Conservation (phyloP, 2,797 vertebrate genomes). For the Pelodytes ibericus region DNA sequence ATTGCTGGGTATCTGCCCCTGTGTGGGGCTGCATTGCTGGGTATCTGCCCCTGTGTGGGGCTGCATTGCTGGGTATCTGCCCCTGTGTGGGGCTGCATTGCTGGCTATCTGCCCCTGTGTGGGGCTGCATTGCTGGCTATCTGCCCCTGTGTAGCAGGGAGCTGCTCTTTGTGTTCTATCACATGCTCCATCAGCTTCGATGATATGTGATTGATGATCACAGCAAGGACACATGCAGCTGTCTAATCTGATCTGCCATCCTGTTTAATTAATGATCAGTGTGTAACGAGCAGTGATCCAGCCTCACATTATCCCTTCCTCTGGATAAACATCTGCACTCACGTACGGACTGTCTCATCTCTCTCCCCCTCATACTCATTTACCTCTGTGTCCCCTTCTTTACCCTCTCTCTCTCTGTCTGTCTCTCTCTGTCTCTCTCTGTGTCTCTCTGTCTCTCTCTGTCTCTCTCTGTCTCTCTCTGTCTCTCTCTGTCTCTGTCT, state of each 20-base stretch:
- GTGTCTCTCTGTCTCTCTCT: too few species aligned
- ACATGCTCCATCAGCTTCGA: neutral
- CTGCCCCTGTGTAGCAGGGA: too few species aligned
- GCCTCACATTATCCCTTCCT: neutral
- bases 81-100: too few species aligned
- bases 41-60: too few species aligned
- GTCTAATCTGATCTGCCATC: conserved; percentile 21
- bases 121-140: neutral
- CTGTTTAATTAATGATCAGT: conserved; percentile 36
- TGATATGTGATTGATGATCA: conserved; percentile 40
- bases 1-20: too few species aligned
- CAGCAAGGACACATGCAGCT: conserved; percentile 43
- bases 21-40: too few species aligned
- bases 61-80: too few species aligned
- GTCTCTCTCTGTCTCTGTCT: too few species aligned
- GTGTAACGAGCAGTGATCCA: conserved; percentile 3
- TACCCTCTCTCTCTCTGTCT: neutral
- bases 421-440: too few species aligned
- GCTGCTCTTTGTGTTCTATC: neutral
- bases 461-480: too few species aligned
- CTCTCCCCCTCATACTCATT: neutral
- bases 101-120: too few species aligned
- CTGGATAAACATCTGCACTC: neutral
- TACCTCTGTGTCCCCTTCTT: neutral
- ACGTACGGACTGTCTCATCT: neutral